A percentile compares a stretch with the other conserved stretches of the same genome.
Evolutionary conservation across 2,888 invertebrate genomes (phyloP).

Genomic region (Dorcus parallelipipedus): DNA sequence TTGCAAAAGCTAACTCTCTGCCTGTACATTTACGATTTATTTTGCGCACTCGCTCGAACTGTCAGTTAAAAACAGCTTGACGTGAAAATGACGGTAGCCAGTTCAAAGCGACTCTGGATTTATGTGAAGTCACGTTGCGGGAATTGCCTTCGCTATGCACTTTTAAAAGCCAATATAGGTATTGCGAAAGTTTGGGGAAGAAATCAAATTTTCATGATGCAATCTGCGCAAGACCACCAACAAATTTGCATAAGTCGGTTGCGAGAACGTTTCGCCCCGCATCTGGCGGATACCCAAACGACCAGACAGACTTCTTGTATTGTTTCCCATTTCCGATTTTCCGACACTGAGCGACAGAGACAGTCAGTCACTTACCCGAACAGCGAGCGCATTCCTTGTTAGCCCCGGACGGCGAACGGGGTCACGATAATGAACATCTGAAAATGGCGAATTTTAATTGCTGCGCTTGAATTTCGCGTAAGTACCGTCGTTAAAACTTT

Average conservation of each 20-base stretch:
- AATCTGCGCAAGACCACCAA: neutral
- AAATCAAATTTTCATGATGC: neutral
- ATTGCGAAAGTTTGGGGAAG: too few relatives aligned
- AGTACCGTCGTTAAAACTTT: neutral
- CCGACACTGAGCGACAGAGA: too few relatives aligned
- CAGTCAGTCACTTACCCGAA: neutral
- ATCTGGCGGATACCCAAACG: conserved; percentile 1
- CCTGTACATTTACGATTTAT: conserved; percentile 20
- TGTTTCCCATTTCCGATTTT: too few relatives aligned
- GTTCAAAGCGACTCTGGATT: too few relatives aligned
- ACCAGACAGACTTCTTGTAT: neutral
- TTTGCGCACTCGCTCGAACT: too few relatives aligned
- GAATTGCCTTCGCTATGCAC: neutral
- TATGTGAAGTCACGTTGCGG: neutral
- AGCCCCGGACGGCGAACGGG: neutral
- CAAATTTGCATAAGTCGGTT: neutral
- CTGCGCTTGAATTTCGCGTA: neutral
- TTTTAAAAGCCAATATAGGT: neutral
- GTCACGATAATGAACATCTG: neutral
- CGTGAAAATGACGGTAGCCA: too few relatives aligned
- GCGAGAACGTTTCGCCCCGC: neutral
- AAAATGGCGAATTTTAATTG: neutral
- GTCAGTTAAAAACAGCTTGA: too few relatives aligned
- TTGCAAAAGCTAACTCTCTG: conserved; percentile 21
- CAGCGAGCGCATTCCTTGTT: neutral